Conservation (phyloP, 2,113 vertebrate genomes). For the Gambusia affinis region DNA sequence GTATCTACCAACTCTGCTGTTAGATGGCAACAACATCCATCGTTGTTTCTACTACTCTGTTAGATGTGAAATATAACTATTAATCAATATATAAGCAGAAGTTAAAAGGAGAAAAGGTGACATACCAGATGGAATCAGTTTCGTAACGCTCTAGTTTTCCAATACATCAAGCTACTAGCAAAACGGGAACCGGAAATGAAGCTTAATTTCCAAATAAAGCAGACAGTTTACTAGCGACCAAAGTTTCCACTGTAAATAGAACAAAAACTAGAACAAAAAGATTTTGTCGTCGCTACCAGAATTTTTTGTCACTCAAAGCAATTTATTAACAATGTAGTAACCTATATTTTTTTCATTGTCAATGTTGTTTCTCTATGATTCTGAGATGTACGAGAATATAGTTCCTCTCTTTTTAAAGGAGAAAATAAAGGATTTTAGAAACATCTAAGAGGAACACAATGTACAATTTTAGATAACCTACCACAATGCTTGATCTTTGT, state of each 20-base stretch:
- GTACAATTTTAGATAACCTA: no score
- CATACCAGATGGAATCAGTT: slow-evolving; percentile 39
- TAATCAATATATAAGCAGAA: not conserved
- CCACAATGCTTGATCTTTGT: not conserved
- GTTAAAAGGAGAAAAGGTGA: not conserved
- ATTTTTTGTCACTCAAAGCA: no score
- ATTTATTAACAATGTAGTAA: no score
- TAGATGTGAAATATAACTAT: not conserved
- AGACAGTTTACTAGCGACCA: accelerated
- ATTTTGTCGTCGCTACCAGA: no score
- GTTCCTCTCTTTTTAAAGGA: no score
- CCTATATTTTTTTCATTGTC: no score
- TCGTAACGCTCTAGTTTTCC: slow-evolving; percentile 8
- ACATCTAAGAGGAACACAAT: no score
- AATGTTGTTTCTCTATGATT: no score
- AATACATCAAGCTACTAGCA: not conserved
- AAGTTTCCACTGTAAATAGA: no score
- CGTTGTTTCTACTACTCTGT: not conserved
- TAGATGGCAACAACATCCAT: not conserved
- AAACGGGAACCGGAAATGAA: not conserved
- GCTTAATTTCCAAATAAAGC: slow-evolving; percentile 36
- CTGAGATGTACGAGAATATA: no score
- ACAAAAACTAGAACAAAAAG: not conserved
- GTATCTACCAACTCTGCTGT: not conserved
- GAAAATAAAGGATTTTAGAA: no score